Evolutionary conservation across 1,140 invertebrate species (phyloP).

Genomic region (Drosophila chauvacae): DNA sequence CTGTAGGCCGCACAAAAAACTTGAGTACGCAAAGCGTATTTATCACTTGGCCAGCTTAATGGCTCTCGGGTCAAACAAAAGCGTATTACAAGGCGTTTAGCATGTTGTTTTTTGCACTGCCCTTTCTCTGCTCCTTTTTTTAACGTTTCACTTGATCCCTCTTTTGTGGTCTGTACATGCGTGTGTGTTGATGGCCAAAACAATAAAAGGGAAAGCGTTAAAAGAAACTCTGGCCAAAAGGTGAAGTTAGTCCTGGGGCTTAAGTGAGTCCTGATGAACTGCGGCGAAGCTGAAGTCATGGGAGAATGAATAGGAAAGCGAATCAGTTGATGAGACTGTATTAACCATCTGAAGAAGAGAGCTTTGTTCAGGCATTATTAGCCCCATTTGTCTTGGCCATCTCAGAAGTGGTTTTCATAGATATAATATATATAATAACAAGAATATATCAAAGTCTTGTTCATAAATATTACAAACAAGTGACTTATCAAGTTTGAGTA

Average conservation of each 20-base stretch:
- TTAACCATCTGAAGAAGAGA: neutral
- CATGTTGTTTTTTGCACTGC: conserved; percentile 51
- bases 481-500: neutral
- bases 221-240: conserved; percentile 19
- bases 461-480: neutral
- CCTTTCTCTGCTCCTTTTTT: conserved; percentile 4
- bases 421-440: no score
- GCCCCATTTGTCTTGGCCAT: neutral
- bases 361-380: neutral
- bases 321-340: neutral
- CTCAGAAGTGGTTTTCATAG: neutral
- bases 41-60: conserved; percentile 81
- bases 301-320: conserved; percentile 11
- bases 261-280: conserved; percentile 60
- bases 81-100: conserved; percentile 79
- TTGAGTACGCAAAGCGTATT: conserved; percentile 67
- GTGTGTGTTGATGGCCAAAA: conserved; percentile 31
- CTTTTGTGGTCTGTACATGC: conserved; percentile 45
- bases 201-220: conserved; percentile 24
- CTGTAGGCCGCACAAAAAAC: conserved; percentile 9
- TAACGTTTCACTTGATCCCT: conserved; percentile 51
- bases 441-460: neutral
- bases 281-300: conserved; percentile 59
- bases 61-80: conserved; percentile 76
- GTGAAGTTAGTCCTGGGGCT: conserved; percentile 20